Percentiles rank a stretch among this genome's conserved stretches.
Evolutionary conservation across 2,888 invertebrate genomes (phyloP).

Genomic region (Apamea epomidion): DNA sequence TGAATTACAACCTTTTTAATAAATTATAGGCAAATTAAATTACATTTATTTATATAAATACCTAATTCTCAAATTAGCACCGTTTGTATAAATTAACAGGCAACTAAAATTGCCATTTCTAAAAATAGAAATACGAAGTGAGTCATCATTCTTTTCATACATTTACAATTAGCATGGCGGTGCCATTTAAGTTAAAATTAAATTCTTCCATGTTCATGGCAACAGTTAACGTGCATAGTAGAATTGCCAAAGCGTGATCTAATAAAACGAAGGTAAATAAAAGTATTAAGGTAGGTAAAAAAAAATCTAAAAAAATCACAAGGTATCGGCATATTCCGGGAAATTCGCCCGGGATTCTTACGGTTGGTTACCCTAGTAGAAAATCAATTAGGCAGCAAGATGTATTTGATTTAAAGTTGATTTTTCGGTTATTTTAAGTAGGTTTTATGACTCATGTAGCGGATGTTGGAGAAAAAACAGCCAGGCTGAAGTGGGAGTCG

Average conservation of each 20-base stretch:
- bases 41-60: neutral
- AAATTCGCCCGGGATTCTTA: neutral
- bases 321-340: neutral
- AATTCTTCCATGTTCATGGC: neutral
- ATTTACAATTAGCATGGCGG: neutral
- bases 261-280: neutral
- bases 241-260: slow-evolving; percentile 13
- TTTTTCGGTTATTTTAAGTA: neutral
- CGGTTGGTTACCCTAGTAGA: slow-evolving; percentile 6
- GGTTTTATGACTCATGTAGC: neutral
- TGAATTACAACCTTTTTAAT: too few species aligned
- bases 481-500: too few species aligned
- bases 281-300: neutral
- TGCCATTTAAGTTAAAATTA: neutral
- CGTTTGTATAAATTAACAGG: too few species aligned
- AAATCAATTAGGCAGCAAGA: neutral
- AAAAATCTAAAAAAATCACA: neutral
- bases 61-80: neutral
- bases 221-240: neutral
- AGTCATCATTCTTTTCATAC: neutral
- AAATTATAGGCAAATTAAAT: too few species aligned
- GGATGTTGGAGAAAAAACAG: too few species aligned
- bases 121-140: slow-evolving; percentile 14
- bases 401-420: neutral
- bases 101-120: neutral